These are phyloP conservation scores for Eulacestoma nigropectus DNA, from an alignment of 2,113 vertebrate genomes.

Conservation along the genomic window DNA sequence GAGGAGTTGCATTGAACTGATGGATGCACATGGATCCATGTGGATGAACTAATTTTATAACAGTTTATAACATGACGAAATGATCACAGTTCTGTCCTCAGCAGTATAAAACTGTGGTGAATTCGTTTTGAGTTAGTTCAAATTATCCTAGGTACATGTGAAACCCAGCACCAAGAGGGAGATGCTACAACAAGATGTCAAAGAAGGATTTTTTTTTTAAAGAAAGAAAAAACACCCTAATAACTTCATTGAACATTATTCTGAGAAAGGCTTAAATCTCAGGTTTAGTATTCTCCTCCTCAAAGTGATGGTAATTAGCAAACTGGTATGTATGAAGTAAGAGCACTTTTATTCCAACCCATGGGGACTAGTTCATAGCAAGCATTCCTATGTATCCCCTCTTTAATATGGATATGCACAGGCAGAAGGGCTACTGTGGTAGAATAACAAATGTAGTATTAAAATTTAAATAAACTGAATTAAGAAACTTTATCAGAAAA, in stretches of 20 bases:
- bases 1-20: neutral
- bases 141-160: neutral
- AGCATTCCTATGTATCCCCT: neutral
- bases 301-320: constrained; percentile 12
- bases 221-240: neutral
- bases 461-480: neutral
- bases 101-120: neutral
- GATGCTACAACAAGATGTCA: neutral
- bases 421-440: neutral
- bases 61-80: neutral
- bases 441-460: neutral
- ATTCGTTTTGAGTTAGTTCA: neutral
- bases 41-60: neutral
- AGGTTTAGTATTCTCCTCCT: neutral
- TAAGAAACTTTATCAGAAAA: neutral
- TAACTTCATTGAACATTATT: neutral
- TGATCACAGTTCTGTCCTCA: neutral
- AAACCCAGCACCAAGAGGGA: neutral
- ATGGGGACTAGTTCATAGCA: neutral
- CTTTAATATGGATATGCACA: neutral
- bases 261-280: neutral
- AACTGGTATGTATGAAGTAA: neutral
- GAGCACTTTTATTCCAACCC: neutral
- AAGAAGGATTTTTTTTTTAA: neutral
- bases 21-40: neutral